phyloP scores from a whole-genome alignment of 2,797 vertebrate species.

The Pseudomugil gertrudae region DNA sequence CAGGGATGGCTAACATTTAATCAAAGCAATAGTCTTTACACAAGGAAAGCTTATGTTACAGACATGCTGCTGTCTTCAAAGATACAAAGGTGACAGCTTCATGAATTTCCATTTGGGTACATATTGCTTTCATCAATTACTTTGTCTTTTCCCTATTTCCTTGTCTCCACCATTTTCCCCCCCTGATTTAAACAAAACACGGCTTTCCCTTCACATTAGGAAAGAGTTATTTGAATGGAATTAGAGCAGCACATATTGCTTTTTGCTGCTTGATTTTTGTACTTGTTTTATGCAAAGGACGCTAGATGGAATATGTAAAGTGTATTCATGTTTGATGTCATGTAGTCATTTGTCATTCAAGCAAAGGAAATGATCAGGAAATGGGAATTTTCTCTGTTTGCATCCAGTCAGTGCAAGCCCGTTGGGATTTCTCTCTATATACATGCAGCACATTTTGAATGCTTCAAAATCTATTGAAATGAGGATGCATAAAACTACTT shows the following conservation, averaged over 20 bases:
- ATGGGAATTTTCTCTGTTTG: constrained; percentile 60
- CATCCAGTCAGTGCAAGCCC: constrained; percentile 54
- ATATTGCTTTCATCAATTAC: constrained; percentile 76
- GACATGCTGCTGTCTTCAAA: constrained; percentile 78
- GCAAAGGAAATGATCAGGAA: constrained; percentile 68
- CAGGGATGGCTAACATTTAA: constrained; percentile 63
- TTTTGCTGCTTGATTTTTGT: constrained; percentile 5
- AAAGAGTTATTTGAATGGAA: constrained; percentile 30
- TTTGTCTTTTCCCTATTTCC: constrained; percentile 48
- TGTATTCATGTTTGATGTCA: constrained; percentile 55
- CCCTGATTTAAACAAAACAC: constrained; percentile 48
- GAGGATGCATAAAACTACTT: constrained; percentile 61
- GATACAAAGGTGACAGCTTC: constrained; percentile 74
- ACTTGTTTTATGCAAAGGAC: constrained; percentile 23
- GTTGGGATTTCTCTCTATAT: constrained; percentile 60
- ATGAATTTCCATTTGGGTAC: constrained; percentile 72
- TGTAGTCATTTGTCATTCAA: constrained; percentile 50
- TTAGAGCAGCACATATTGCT: constrained; percentile 17
- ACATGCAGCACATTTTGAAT: constrained; percentile 57
- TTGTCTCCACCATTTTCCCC: constrained; percentile 36
- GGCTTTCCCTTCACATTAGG: constrained; percentile 19
- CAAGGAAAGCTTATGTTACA: constrained; percentile 74
- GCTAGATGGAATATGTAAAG: constrained; percentile 66
- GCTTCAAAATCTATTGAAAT: constrained; percentile 63
- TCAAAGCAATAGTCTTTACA: constrained; percentile 63